A percentile compares a stretch with the other conserved stretches of the same genome.
phyloP scores from a whole-genome alignment of 1,140 invertebrate species.

The Macrostomum lignano region DNA sequence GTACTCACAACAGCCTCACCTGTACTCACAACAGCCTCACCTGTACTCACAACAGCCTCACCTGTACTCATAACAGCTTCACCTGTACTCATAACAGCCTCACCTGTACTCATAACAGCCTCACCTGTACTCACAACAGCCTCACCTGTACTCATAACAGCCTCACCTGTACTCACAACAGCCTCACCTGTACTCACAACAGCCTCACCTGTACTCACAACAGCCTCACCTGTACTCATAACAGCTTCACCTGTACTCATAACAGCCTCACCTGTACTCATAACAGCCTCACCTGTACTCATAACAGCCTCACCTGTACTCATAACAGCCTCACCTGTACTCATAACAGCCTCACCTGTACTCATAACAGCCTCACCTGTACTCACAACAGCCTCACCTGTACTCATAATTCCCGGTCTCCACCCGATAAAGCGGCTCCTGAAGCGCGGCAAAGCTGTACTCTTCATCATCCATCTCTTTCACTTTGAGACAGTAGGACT shows the following conservation, averaged over 20 bases:
- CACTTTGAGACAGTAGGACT: conserved; percentile 73
- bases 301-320: neutral
- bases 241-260: neutral
- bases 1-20: too few relatives aligned
- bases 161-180: too few relatives aligned
- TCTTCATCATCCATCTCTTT: conserved; percentile 94
- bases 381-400: conserved; percentile 33
- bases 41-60: too few relatives aligned
- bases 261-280: neutral
- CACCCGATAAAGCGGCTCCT: conserved; percentile 78
- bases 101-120: too few relatives aligned
- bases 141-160: too few relatives aligned
- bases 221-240: neutral
- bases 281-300: neutral
- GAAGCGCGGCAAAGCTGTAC: conserved; percentile 56
- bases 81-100: too few relatives aligned
- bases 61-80: too few relatives aligned
- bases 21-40: too few relatives aligned
- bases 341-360: too few relatives aligned
- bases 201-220: neutral
- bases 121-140: too few relatives aligned
- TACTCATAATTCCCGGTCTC: conserved; percentile 98
- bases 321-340: neutral
- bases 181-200: too few relatives aligned
- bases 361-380: too few relatives aligned